phyloP scores from a whole-genome alignment of 2,888 invertebrate genomes.

The Hedychridium roseum region DNA sequence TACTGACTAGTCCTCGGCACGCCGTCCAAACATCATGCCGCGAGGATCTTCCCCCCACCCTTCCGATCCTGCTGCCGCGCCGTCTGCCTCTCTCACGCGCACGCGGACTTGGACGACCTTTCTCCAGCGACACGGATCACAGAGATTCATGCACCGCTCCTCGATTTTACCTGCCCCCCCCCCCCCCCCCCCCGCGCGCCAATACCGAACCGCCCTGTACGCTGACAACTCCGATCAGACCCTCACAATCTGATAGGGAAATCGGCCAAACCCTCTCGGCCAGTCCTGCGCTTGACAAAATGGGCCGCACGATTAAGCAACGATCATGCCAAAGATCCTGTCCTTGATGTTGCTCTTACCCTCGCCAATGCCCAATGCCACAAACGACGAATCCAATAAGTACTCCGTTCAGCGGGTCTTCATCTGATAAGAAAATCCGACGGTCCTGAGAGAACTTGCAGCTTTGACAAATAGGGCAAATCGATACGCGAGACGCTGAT shows the following conservation, averaged over 20 bases:
- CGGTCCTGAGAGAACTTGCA: too few relatives aligned
- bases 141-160: neutral
- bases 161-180: conserved; percentile 10
- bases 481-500: conserved; percentile 10
- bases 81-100: conserved; percentile 30
- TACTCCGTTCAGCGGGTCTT: too few relatives aligned
- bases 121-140: conserved; percentile 1
- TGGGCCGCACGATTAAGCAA: too few relatives aligned
- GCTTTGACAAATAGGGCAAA: too few relatives aligned
- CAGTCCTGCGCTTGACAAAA: too few relatives aligned
- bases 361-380: too few relatives aligned
- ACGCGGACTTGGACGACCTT: neutral
- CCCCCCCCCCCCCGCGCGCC: neutral
- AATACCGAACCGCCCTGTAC: neutral
- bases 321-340: too few relatives aligned
- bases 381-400: too few relatives aligned
- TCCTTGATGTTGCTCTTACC: too few relatives aligned
- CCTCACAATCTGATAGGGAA: too few relatives aligned
- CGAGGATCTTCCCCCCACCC: conserved; percentile 28
- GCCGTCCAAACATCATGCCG: conserved; percentile 60
- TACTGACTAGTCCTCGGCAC: conserved; percentile 56
- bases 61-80: conserved; percentile 32
- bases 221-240: conserved; percentile 1
- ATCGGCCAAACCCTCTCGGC: too few relatives aligned
- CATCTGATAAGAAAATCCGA: too few relatives aligned